These are phyloP conservation scores for Heterohyrax brucei DNA, from an alignment of 2,797 vertebrate species.

Conservation along the genomic window DNA sequence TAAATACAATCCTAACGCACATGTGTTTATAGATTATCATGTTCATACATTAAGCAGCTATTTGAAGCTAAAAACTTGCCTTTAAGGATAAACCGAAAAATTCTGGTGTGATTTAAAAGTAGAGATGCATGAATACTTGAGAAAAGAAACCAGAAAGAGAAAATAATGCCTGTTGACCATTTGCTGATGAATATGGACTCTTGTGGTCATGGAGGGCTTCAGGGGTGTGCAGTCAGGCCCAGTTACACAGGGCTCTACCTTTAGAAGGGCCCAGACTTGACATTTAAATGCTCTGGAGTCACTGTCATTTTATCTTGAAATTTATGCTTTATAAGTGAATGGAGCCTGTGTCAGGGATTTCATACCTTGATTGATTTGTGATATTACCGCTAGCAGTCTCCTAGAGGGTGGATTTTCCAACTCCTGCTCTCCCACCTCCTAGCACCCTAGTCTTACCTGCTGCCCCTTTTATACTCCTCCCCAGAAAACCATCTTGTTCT, in stretches of 20 bases:
- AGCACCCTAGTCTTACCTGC: not conserved
- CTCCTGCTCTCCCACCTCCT: rapidly evolving
- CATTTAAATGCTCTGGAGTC: not conserved
- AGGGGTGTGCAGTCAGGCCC: no score
- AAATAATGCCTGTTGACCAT: not conserved
- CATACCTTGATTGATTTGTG: not conserved
- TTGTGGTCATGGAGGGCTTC: not conserved
- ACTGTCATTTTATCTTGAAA: not conserved
- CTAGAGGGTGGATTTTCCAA: not conserved
- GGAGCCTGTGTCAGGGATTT: not conserved
- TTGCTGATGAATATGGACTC: not conserved
- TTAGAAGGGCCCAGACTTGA: not conserved
- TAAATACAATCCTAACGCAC: not conserved
- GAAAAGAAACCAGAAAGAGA: not conserved
- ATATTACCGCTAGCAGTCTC: not conserved
- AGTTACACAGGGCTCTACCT: rapidly evolving
- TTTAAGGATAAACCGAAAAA: not conserved
- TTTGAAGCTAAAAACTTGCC: not conserved
- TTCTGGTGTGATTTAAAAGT: not conserved
- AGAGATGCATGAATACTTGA: not conserved
- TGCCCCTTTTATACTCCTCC: no score
- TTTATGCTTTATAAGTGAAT: not conserved
- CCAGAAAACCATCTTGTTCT: not conserved
- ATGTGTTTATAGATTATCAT: not conserved
- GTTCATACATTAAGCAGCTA: not conserved